Base-by-base conservation (phyloP, 2,888 invertebrate genomes). In the Lasioglossum lativentre region DNA sequence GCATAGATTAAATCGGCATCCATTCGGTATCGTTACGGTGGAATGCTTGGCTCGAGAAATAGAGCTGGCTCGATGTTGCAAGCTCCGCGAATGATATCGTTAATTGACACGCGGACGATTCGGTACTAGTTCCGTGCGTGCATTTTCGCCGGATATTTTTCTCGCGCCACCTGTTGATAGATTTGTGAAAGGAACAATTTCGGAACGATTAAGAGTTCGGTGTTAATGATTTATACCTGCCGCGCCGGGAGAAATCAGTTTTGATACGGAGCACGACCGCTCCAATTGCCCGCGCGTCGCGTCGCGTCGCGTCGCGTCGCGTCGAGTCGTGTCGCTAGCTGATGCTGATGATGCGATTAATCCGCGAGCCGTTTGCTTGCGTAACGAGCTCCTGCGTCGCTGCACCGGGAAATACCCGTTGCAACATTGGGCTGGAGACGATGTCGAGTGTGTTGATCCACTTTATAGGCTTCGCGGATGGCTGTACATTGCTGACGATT, bases 371-470 rank as follows among this genome's bases (percentile, higher is more conserved):
- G 23, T 75, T 72, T 68, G 40, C 63, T 83, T 76, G 84, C 85
- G 75, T 30, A 85, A 85, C 72, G 38, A 73, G 45, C 47, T n/a
- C 59, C 63, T 63, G 23, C 42, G 68, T 70, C 30, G 47, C 2
- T 40, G 47, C 73, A 82, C 6, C 19, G 59, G 70, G 45, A 74
- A 27, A 77, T 71, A 63, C 34, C 52, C 74, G 77, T 84, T 83
- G 83, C 84, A 78, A 78, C 78, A 78, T 78, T 83, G 63, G 34
- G 30, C 59, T 14, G 63, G 42, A 34, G 45, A 70, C 81, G 75
- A 6, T 71, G 42, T 47, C 30, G 45, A 38, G 66, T 66, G 66
- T 45, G 34, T 42, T 75, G 63, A 83, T 77, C 85, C 73, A 78
- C 45, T 74, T 84, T 80, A 77, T 77, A 75, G 34, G 52, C 52